Evolutionary conservation across 1,140 invertebrate genomes (phyloP).

Genomic region (Drosophila sproati): DNA sequence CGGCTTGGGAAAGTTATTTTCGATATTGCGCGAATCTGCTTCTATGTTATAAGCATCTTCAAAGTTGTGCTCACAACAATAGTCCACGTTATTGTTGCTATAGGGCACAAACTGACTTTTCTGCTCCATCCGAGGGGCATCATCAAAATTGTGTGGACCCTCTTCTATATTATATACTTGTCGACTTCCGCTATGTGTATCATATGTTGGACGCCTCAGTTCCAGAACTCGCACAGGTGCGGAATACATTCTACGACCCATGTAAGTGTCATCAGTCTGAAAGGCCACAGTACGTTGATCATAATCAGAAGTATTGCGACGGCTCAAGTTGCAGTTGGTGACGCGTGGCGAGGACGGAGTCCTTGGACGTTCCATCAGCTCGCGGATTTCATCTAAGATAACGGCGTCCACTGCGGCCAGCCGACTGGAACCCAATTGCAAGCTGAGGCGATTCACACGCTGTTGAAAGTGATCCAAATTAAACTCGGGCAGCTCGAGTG

Average conservation of each 20-base stretch:
- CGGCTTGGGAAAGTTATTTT: not conserved
- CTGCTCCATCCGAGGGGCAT: not conserved
- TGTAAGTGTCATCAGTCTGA: not conserved
- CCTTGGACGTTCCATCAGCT: not conserved
- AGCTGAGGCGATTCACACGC: not conserved
- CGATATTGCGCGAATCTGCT: not conserved
- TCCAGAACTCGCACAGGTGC: constrained; percentile 4
- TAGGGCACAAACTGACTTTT: too few species aligned
- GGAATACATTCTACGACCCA: not conserved
- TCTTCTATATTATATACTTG: not conserved
- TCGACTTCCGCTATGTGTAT: not conserved
- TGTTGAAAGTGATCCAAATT: not conserved
- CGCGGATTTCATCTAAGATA: not conserved
- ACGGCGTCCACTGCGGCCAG: constrained; percentile 1
- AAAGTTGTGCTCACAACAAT: too few species aligned
- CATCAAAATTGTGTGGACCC: not conserved
- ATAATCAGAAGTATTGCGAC: not conserved
- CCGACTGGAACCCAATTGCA: constrained; percentile 5
- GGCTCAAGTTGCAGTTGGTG: not conserved
- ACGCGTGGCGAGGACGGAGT: not conserved
- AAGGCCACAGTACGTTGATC: not conserved
- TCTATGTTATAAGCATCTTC: not conserved
- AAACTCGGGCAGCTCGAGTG: not conserved
- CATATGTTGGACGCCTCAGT: not conserved
- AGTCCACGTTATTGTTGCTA: not conserved